Evolutionary conservation across 2,113 vertebrate species (phyloP).

Genomic region (Coturnix japonica): DNA sequence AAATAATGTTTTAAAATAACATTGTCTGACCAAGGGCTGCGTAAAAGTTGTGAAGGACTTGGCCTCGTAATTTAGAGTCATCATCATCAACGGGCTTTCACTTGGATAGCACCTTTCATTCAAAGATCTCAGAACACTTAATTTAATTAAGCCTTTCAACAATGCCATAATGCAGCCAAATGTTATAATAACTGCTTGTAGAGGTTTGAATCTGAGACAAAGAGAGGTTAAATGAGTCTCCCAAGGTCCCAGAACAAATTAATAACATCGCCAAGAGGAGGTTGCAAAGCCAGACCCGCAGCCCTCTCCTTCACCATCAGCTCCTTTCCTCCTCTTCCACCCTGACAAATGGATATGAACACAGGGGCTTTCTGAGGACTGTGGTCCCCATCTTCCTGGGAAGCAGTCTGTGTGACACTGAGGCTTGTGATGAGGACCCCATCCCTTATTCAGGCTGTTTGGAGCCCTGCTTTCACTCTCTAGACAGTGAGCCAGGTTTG

Average conservation of each 20-base stretch:
- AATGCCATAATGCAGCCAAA: slow-evolving; percentile 62
- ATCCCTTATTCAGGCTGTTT: too few species aligned
- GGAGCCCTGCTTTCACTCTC: neutral
- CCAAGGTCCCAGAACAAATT: slow-evolving; percentile 62
- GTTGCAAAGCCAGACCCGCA: neutral
- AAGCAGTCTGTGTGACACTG: neutral
- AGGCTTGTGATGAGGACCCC: neutral
- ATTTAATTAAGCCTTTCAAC: slow-evolving; percentile 74
- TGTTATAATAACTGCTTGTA: slow-evolving; percentile 68
- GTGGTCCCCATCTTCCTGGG: neutral
- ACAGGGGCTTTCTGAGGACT: neutral
- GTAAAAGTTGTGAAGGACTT: slow-evolving; percentile 44
- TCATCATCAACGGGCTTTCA: slow-evolving; percentile 57
- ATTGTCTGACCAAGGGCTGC: slow-evolving; percentile 8
- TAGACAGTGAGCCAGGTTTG: neutral
- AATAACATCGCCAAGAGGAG: slow-evolving; percentile 49
- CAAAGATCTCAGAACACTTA: slow-evolving; percentile 63
- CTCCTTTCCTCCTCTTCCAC: neutral
- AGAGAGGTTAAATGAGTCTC: slow-evolving; percentile 69
- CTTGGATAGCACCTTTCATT: slow-evolving; percentile 71
- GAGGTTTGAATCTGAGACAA: slow-evolving; percentile 70
- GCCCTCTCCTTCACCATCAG: neutral
- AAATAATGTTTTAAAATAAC: slow-evolving; percentile 41
- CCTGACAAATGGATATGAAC: rapidly evolving
- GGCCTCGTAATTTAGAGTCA: slow-evolving; percentile 33